Evolutionary conservation across 1,140 invertebrate genomes (phyloP).

Genomic region (Camponotus vicinus): DNA sequence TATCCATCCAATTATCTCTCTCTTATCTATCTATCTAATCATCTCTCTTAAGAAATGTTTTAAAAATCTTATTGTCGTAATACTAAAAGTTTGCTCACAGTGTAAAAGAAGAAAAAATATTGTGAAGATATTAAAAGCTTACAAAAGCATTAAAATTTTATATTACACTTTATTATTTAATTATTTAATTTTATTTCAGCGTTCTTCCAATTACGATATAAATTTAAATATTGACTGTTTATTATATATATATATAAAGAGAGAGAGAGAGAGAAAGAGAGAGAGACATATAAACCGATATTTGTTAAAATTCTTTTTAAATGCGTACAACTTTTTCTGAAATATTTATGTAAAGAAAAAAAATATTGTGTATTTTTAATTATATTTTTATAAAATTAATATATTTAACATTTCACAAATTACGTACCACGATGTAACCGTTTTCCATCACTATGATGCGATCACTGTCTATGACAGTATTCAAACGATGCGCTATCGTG

Average conservation of each 20-base stretch:
- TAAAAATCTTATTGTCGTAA: neutral
- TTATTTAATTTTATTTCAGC: neutral
- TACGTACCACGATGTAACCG: conserved; percentile 84
- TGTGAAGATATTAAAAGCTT: neutral
- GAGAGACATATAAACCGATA: neutral
- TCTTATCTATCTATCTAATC: too few species aligned
- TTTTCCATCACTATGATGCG: conserved; percentile 88
- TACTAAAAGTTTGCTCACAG: neutral
- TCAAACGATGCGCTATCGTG: conserved; percentile 92
- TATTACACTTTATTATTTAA: neutral
- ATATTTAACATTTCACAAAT: conserved; percentile 54
- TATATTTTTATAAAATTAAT: neutral
- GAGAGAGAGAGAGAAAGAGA: too few species aligned
- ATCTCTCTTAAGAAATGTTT: neutral
- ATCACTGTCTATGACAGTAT: conserved; percentile 93
- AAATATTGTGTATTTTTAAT: neutral
- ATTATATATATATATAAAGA: neutral
- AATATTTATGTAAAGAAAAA: neutral
- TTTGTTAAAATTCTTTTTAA: neutral
- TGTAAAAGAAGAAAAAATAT: neutral
- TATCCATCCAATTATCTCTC: too few species aligned
- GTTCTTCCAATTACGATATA: neutral
- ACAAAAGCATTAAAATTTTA: neutral
- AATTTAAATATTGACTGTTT: neutral
- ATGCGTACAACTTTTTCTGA: neutral